Conservation (phyloP, 2,797 vertebrate genomes). For the Limosa lapponica region DNA sequence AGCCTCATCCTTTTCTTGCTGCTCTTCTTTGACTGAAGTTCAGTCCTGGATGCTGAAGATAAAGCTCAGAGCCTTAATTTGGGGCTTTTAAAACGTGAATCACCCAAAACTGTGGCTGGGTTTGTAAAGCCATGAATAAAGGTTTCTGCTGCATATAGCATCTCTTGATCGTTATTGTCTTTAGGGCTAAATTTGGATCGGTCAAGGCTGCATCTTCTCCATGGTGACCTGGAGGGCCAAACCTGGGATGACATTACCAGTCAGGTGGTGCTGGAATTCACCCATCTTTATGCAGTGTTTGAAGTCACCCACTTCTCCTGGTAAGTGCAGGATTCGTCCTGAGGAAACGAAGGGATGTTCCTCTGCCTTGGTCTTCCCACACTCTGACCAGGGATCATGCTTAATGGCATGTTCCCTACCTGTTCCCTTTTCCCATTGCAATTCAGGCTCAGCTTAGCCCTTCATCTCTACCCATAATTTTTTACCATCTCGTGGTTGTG, state of each 20-base stretch:
- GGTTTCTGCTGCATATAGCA: background rate
- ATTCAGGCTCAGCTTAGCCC: background rate
- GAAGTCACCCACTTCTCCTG: slow-evolving; percentile 94
- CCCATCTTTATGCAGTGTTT: slow-evolving; percentile 91
- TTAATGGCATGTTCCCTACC: background rate
- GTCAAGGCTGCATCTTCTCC: slow-evolving; percentile 87
- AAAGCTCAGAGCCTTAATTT: background rate
- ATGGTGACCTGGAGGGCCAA: slow-evolving; percentile 83
- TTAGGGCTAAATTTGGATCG: slow-evolving; percentile 88
- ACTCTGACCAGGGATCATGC: background rate
- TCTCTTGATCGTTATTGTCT: background rate
- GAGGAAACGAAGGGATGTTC: background rate
- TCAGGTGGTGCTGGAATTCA: slow-evolving; percentile 88
- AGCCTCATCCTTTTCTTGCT: background rate
- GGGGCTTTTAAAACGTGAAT: background rate
- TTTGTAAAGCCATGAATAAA: background rate
- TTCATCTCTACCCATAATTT: background rate
- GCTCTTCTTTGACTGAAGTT: background rate
- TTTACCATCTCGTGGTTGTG: background rate
- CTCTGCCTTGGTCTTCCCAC: background rate
- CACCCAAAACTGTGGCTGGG: background rate
- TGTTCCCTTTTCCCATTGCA: background rate
- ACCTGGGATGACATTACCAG: slow-evolving; percentile 93
- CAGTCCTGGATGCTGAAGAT: background rate
- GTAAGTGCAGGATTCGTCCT: slow-evolving; percentile 76